phyloP scores from a whole-genome alignment of 2,113 vertebrate species.

The Apus apus region DNA sequence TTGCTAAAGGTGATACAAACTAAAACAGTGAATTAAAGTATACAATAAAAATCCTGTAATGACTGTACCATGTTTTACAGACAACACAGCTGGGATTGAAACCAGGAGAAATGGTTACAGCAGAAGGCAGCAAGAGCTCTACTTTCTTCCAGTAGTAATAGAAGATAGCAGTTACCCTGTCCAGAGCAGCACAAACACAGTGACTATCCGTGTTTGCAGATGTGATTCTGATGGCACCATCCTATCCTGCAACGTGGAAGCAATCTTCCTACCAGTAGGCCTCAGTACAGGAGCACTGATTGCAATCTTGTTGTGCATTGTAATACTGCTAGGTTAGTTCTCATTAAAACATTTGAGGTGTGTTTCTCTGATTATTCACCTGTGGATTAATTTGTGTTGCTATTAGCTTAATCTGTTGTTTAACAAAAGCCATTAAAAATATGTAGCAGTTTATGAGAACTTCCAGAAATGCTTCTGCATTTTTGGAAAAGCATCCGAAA shows the following conservation, averaged over 20 bases:
- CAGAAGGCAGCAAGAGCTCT: constrained; percentile 90
- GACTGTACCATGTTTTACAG: constrained; percentile 77
- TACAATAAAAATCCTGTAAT: not conserved
- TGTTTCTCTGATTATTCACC: not conserved
- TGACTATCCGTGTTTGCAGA: constrained; percentile 94
- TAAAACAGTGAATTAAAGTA: not conserved
- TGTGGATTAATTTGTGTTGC: not conserved
- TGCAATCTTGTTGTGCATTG: constrained; percentile 92
- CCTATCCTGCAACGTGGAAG: constrained; percentile 94
- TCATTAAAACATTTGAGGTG: not conserved
- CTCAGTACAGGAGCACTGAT: constrained; percentile 96
- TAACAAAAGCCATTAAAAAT: not conserved
- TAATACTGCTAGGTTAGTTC: constrained; percentile 93
- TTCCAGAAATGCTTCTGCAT: not conserved
- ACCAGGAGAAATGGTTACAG: constrained; percentile 87
- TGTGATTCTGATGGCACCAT: constrained; percentile 90
- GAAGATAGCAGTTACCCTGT: constrained; percentile 94
- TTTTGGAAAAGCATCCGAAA: not conserved
- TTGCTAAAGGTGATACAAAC: not conserved
- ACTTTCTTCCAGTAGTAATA: constrained; percentile 89
- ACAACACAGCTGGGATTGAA: constrained; percentile 95
- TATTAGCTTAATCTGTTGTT: not conserved
- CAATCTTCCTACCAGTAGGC: constrained; percentile 94
- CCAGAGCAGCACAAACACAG: constrained; percentile 93
- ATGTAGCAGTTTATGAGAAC: not conserved